Base-by-base conservation (phyloP, 2,888 invertebrate genomes). In the Pharmacophagus antenor region DNA sequence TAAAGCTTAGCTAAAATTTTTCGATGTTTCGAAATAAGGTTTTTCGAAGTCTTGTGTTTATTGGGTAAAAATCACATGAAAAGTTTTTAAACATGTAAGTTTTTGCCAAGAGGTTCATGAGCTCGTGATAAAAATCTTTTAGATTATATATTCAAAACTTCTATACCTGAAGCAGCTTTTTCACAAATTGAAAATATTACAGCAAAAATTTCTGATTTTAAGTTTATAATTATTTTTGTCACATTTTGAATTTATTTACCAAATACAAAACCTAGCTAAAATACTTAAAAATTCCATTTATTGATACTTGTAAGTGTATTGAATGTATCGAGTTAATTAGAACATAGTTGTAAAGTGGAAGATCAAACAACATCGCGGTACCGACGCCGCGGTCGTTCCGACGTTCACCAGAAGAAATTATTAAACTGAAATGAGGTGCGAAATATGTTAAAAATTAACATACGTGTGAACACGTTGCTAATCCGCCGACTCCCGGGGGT, bases 341-440 rank as follows among this genome's bases (percentile, higher is more conserved):
- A 44, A 31, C 49, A 18, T 27, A n/a, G 42, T 50, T 56, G 46
- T 47, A 56, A 63, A 63, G 61, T 56, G 57, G 49, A 51, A 59
- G 46, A 60, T 58, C 44, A 59, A 67, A 63, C 44, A 49, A 20
- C 37, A 56, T 49, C 22, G 25, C 21, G 21, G 44, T 25, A 41
- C 50, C 54, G 44, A 61, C 59, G 58, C 58, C 63, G 63, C 62
- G 65, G 64, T 63, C 58, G 67, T 63, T 65, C 63, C 67, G 65
- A 61, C 61, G 66, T 65, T 63, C 59, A 63, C 67, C 63, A 69
- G 72, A 72, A 65, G 68, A 63, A 71, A 68, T 71, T 70, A 71
- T 72, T 18, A 69, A 73, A 76, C 73, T 71, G 68, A 71, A 76
- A 78, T 76, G 74, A 75, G 70, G 76, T 72, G 77, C 71, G 72